Base-by-base conservation (phyloP, 2,888 invertebrate genomes). In the Amorpha juglandis region DNA sequence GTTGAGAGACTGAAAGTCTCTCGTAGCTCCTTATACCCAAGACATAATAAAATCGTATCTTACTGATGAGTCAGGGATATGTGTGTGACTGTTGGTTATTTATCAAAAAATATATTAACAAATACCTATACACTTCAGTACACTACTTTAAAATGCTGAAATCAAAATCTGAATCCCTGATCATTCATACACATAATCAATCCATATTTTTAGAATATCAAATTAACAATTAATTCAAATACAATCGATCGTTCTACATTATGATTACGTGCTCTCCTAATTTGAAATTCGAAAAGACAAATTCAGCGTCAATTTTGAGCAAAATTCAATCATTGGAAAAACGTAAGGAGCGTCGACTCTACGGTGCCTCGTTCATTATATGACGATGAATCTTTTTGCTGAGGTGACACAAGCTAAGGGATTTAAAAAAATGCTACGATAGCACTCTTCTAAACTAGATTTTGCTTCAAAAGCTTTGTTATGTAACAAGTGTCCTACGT, bases 241-340 rank as follows among this genome's bases (percentile, higher is more conserved):
- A 6, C 16, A 7, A 48, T 16, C 8, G 9, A 50, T 45, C 14
- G 14, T 9, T 42, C 42, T 42, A 9, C 11, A 42, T 7, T 48
- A 48, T 48, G n/a, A 50, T 19, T 9, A 50, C 19, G 1, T 50
- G 1, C 19, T 42, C 53, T 19, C 33, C 6, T 42, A n/a, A 51
- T 62, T 48, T 63, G 19, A 63, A 50, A 62, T 27, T 51, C 16
- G 64, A 64, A 62, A 69, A 69, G 64, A 69, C 64, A 67, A 74
- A 74, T 69, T 71, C 69, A 67, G 70, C 71, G 72, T 64, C 69
- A 69, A 67, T 63, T 65, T 48, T 35, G 65, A 67, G 47, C 65
- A 68, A 73, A 73, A 75, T 75, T 74, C 74, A 72, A 74, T 75
- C 72, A 74, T 74, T 70, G 71, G 69, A 42, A 71, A 71, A 70